Evolutionary conservation across 2,113 vertebrate genomes (phyloP).

Genomic region (Psophia crepitans): DNA sequence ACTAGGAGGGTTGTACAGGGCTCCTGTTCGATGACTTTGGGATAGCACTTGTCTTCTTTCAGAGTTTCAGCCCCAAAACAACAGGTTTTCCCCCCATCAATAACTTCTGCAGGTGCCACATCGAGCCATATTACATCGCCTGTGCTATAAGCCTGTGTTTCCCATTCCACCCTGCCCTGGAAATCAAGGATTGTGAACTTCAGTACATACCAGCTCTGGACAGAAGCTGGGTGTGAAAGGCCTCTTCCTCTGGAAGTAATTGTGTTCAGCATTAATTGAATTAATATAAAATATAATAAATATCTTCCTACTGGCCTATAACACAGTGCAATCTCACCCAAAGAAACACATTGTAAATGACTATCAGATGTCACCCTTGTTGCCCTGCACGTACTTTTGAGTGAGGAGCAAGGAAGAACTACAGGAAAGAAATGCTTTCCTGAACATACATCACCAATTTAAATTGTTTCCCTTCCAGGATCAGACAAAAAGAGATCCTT

Average conservation of each 20-base stretch:
- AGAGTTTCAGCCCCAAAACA: not conserved
- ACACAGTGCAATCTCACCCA: not conserved
- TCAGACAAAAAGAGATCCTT: not conserved
- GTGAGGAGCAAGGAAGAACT: not conserved
- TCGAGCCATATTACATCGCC: not conserved
- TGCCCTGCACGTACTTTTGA: not conserved
- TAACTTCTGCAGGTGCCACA: not conserved
- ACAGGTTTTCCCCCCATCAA: rapidly evolving
- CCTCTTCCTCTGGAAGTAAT: not conserved
- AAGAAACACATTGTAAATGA: not conserved
- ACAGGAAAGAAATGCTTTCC: not conserved
- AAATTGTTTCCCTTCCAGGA: not conserved
- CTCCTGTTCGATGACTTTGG: not conserved
- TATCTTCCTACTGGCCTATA: not conserved
- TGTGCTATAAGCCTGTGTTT: not conserved
- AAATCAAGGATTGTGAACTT: not conserved
- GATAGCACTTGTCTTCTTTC: not conserved
- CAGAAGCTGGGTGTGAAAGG: not conserved
- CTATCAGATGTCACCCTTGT: not conserved
- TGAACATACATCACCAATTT: not conserved
- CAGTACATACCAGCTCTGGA: not conserved
- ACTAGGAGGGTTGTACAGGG: not conserved
- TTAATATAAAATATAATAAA: not conserved
- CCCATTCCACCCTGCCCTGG: not conserved
- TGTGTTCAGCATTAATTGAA: not conserved